A percentile compares a stretch with the other conserved stretches of the same genome.
Conservation (phyloP, 2,888 invertebrate species). For the Amphipyra tragopoginis region DNA sequence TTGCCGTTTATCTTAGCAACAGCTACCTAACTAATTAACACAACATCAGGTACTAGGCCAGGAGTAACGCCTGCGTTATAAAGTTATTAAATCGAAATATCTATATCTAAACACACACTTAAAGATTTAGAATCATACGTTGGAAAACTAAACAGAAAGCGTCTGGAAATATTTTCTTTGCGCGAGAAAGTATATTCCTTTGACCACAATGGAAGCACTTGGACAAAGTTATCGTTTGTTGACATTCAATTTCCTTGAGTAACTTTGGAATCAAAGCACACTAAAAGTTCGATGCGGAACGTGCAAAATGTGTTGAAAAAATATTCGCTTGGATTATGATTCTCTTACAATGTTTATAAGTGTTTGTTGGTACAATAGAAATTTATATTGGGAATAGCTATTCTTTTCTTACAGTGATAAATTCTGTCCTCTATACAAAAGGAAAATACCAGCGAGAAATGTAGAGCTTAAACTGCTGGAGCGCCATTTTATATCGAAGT, state of each 20-base stretch:
- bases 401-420: conserved; percentile 17
- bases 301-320: conserved; percentile 25
- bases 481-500: neutral
- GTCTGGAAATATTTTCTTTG: conserved; percentile 34
- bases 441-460: neutral
- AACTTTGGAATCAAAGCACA: conserved; percentile 56
- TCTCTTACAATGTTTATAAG: conserved; percentile 30
- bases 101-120: too few species aligned
- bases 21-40: neutral
- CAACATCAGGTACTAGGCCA: neutral
- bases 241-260: conserved; percentile 65
- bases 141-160: conserved; percentile 10
- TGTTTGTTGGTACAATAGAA: neutral
- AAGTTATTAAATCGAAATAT: too few species aligned
- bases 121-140: conserved; percentile 2
- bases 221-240: conserved; percentile 57
- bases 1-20: too few species aligned
- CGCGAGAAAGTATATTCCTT: conserved; percentile 30
- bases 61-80: neutral
- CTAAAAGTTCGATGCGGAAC: conserved; percentile 39
- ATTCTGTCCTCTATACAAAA: conserved; percentile 1
- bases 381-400: conserved; percentile 7
- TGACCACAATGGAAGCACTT: conserved; percentile 36
- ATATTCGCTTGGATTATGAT: conserved; percentile 43
- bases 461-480: neutral